Evolutionary conservation across 2,113 vertebrate species (phyloP).

Genomic region (Hemiscyllium ocellatum): DNA sequence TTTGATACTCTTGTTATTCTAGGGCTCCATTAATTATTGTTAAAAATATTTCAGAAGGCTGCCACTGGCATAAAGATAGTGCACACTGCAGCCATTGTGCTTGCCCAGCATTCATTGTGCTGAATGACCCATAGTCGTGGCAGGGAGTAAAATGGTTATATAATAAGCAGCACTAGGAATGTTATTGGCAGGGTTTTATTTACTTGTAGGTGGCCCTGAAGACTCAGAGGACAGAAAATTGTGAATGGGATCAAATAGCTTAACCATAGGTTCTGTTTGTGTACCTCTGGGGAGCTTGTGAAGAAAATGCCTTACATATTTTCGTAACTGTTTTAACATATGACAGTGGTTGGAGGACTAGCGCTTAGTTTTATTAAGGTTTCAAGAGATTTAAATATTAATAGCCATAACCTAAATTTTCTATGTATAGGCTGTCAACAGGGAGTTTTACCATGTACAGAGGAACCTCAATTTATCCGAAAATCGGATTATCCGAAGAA

Average conservation of each 20-base stretch:
- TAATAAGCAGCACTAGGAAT: background rate
- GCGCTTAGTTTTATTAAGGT: background rate
- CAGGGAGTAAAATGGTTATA: background rate
- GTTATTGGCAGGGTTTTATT: background rate
- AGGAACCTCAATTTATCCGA: too few species aligned
- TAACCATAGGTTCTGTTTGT: background rate
- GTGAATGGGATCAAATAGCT: background rate
- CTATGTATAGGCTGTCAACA: background rate
- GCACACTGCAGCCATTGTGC: background rate
- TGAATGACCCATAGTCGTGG: background rate
- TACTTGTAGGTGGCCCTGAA: background rate
- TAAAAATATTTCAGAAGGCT: background rate
- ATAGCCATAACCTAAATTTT: background rate
- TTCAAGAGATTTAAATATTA: background rate
- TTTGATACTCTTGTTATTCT: background rate
- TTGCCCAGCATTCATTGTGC: background rate
- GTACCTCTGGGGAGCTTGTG: background rate
- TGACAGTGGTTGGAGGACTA: background rate
- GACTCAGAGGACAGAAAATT: background rate
- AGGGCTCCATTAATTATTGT: background rate
- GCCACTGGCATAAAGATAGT: background rate
- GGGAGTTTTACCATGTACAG: too few species aligned
- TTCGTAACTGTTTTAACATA: constrained; percentile 24
- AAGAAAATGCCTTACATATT: background rate
- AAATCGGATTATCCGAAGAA: too few species aligned